These are phyloP conservation scores for Triops cancriformis DNA, from an alignment of 1,140 invertebrate species.

Conservation along the genomic window DNA sequence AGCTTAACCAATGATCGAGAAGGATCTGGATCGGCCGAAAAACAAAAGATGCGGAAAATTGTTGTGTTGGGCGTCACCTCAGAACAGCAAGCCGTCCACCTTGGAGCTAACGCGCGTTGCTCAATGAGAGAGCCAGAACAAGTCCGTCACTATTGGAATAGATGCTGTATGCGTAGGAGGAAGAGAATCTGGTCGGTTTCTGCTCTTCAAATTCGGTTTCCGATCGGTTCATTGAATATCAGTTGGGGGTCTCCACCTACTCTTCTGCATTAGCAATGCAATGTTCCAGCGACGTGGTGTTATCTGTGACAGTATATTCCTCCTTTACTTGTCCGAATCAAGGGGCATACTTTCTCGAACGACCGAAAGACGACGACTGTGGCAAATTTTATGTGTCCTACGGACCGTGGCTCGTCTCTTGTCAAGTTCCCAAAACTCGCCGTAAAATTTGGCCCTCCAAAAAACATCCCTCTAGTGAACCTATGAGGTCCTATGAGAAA, in stretches of 20 bases:
- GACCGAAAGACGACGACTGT: background rate
- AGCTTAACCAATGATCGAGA: too few species aligned
- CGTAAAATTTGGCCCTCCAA: background rate
- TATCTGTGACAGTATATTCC: background rate
- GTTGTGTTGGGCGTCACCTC: too few species aligned
- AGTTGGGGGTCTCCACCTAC: background rate
- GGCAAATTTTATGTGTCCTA: background rate
- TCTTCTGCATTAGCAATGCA: background rate
- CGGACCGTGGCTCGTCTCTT: slow-evolving; percentile 5
- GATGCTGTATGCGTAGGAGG: too few species aligned
- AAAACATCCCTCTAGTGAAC: background rate
- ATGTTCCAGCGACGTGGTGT: background rate
- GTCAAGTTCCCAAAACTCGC: background rate
- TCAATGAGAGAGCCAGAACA: background rate
- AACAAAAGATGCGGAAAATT: too few species aligned
- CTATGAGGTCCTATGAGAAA: too few species aligned
- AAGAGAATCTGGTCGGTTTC: background rate
- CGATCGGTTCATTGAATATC: background rate
- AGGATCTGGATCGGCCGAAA: too few species aligned
- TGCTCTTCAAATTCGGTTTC: background rate
- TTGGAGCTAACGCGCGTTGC: too few species aligned
- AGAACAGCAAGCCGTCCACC: too few species aligned
- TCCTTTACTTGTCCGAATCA: background rate
- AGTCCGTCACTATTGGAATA: background rate
- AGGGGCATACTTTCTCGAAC: background rate